phyloP scores from a whole-genome alignment of 2,888 invertebrate genomes.

The Achlya flavicornis region DNA sequence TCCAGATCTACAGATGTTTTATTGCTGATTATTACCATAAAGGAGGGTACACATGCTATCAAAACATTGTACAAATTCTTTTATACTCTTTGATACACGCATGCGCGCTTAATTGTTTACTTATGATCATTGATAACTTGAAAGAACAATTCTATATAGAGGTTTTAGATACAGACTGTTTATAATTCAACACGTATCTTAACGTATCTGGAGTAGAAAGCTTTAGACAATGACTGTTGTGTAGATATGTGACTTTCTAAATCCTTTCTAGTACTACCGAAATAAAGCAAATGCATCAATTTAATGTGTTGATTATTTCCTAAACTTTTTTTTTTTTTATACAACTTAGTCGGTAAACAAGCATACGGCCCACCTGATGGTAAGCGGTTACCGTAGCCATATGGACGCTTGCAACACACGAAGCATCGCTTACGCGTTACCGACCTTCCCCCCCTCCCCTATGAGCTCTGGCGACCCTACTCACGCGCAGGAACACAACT shows the following conservation, averaged over 20 bases:
- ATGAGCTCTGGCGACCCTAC: no score
- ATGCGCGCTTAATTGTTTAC: neutral
- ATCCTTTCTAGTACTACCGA: constrained; percentile 8
- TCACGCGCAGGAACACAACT: no score
- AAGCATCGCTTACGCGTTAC: no score
- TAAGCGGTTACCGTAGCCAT: no score
- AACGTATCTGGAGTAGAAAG: constrained; percentile 7
- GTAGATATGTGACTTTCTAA: constrained; percentile 5
- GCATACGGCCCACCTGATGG: no score
- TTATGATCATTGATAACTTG: no score
- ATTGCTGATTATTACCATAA: no score
- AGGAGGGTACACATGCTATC: neutral
- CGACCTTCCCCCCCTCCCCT: no score
- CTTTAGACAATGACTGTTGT: constrained; percentile 3
- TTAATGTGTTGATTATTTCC: neutral
- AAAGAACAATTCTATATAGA: neutral
- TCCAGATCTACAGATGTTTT: no score
- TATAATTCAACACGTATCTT: neutral
- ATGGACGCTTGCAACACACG: no score
- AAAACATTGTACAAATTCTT: neutral
- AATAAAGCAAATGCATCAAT: constrained; percentile 1
- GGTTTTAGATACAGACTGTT: neutral
- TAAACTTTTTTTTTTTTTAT: no score
- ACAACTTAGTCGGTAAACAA: no score
- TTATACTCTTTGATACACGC: constrained; percentile 1